Conservation (phyloP, 2,113 vertebrate genomes). For the Theristicus caerulescens region DNA sequence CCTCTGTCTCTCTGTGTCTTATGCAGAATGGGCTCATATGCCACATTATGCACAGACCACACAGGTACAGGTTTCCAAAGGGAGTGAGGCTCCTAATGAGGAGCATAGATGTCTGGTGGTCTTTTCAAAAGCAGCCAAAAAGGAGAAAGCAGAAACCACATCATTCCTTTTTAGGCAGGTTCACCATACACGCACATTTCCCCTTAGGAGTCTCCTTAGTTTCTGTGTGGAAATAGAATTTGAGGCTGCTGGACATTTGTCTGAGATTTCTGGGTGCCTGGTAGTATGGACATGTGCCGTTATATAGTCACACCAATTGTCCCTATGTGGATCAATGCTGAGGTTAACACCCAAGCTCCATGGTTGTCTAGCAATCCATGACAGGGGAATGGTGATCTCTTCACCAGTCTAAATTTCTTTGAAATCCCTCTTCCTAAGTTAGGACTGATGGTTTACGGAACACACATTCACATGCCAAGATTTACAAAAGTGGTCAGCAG, state of each 20-base stretch:
- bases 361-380: not conserved
- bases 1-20: not conserved
- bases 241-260: not conserved
- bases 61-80: not conserved
- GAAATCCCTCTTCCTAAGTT: not conserved
- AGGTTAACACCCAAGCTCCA: not conserved
- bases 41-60: not conserved
- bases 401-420: not conserved
- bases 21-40: not conserved
- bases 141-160: not conserved
- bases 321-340: not conserved
- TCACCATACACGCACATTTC: not conserved
- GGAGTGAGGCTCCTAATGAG: not conserved
- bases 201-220: not conserved
- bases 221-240: not conserved
- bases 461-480: not conserved
- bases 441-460: not conserved
- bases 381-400: not conserved
- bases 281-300: not conserved
- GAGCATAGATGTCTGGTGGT: not conserved
- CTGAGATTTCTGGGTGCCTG: not conserved
- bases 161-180: not conserved
- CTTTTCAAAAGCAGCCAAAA: not conserved
- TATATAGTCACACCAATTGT: fast-evolving
- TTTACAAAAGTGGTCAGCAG: not conserved